Percentiles rank a stretch among this genome's conserved stretches.
Conservation (phyloP, 2,888 invertebrate genomes). For the Pyrrhosoma nymphula region DNA sequence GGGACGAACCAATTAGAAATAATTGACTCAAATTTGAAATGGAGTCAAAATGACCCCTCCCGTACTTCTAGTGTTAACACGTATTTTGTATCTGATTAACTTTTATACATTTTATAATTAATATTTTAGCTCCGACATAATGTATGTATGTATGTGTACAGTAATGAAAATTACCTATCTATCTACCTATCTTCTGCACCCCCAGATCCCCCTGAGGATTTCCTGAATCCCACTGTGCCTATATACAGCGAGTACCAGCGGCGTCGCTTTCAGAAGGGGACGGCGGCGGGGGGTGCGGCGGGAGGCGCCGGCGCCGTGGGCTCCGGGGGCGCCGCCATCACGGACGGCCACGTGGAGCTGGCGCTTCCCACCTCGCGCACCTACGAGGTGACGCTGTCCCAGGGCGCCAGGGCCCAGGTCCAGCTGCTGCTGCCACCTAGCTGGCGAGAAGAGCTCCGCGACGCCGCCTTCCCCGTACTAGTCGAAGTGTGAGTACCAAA, state of each 20-base stretch:
- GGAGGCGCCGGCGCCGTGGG: neutral
- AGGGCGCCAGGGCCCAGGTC: conserved; percentile 92
- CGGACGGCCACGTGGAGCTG: conserved; percentile 81
- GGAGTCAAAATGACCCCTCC: too few species aligned
- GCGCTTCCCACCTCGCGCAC: conserved; percentile 91
- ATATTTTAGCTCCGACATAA: too few species aligned
- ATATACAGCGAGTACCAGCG: conserved; percentile 49
- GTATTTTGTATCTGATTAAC: too few species aligned
- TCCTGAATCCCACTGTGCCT: conserved; percentile 45
- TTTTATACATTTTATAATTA: too few species aligned
- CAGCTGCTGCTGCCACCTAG: conserved; percentile 93
- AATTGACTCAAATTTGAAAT: too few species aligned
- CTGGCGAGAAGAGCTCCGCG: conserved; percentile 91
- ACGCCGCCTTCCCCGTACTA: conserved; percentile 92
- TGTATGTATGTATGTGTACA: too few species aligned
- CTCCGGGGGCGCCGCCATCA: conserved; percentile 33
- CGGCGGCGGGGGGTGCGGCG: neutral
- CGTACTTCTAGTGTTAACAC: too few species aligned
- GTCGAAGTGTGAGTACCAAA: conserved; percentile 94
- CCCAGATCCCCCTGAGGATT: conserved; percentile 48
- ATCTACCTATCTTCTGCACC: too few species aligned
- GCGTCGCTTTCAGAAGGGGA: conserved; percentile 16
- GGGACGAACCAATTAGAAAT: too few species aligned
- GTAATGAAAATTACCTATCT: too few species aligned
- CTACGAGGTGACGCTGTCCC: conserved; percentile 91